Conservation (phyloP, 1,140 invertebrate genomes). For the Panulirus ornatus region DNA sequence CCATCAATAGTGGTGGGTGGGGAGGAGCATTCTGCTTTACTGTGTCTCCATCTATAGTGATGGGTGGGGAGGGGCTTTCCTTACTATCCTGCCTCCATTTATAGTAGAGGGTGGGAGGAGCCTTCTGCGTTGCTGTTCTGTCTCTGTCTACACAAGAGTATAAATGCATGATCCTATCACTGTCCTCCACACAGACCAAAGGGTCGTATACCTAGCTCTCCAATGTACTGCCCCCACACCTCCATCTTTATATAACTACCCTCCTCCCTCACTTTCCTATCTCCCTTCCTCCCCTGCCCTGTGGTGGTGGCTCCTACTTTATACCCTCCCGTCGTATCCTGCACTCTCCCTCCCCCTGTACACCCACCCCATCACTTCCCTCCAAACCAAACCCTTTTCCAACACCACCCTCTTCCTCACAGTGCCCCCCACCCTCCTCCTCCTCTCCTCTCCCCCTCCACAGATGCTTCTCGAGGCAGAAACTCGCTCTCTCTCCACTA, state of each 20-base stretch:
- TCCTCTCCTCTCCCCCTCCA: no score
- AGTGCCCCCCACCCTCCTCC: neutral
- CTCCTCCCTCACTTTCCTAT: neutral
- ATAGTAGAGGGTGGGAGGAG: no score
- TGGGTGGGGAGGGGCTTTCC: no score
- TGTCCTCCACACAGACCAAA: neutral
- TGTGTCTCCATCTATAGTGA: no score
- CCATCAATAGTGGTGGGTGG: no score
- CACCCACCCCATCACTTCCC: neutral
- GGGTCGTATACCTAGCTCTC: neutral
- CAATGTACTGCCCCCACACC: neutral
- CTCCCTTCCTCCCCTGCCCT: neutral
- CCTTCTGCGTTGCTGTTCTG: no score
- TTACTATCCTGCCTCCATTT: no score
- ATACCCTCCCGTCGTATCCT: neutral
- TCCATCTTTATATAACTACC: neutral
- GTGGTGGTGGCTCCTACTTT: no score
- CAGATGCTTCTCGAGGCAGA: no score
- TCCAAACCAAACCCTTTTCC: neutral
- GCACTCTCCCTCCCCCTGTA: neutral
- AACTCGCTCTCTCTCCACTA: constrained; percentile 4
- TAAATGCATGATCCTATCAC: neutral
- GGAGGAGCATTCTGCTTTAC: no score
- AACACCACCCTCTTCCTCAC: neutral
- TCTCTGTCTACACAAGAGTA: neutral